phyloP scores from a whole-genome alignment of 2,888 invertebrate species.

The Gerosis bhagava region DNA sequence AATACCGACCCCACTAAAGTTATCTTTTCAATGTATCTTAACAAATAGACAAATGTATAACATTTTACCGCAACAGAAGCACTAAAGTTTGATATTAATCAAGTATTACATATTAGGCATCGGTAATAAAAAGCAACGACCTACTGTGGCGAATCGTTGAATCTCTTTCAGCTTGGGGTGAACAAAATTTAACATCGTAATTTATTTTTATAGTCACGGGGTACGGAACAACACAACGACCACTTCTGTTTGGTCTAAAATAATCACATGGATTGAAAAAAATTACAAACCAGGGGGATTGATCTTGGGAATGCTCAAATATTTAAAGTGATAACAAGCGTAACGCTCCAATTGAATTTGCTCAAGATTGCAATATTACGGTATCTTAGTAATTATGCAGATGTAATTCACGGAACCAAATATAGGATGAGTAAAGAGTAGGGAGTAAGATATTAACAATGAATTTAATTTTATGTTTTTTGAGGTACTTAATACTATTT shows the following conservation, averaged over 20 bases:
- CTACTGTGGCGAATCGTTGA: slow-evolving; percentile 65
- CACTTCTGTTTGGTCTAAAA: slow-evolving; percentile 27
- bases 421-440: not conserved
- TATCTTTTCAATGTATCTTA: too few species aligned
- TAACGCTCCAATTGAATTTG: slow-evolving; percentile 18
- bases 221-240: slow-evolving; percentile 41
- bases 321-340: slow-evolving; percentile 20
- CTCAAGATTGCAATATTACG: slow-evolving; percentile 10
- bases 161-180: slow-evolving; percentile 67
- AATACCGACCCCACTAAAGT: too few species aligned
- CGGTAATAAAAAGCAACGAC: slow-evolving; percentile 57
- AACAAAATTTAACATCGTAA: slow-evolving; percentile 77
- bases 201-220: slow-evolving; percentile 74
- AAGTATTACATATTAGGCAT: slow-evolving; percentile 22
- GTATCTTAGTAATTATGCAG: slow-evolving; percentile 2
- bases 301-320: slow-evolving; percentile 14
- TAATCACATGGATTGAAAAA: slow-evolving; percentile 23
- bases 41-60: not conserved
- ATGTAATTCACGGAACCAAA: slow-evolving; percentile 10
- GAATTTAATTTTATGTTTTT: too few species aligned
- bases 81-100: slow-evolving; percentile 14
- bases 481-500: too few species aligned
- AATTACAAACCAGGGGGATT: slow-evolving; percentile 11
- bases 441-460: too few species aligned
- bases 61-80: not conserved